Base-by-base conservation (phyloP, 2,113 vertebrate species). In the Sinocyclocheilus maitianheensis region DNA sequence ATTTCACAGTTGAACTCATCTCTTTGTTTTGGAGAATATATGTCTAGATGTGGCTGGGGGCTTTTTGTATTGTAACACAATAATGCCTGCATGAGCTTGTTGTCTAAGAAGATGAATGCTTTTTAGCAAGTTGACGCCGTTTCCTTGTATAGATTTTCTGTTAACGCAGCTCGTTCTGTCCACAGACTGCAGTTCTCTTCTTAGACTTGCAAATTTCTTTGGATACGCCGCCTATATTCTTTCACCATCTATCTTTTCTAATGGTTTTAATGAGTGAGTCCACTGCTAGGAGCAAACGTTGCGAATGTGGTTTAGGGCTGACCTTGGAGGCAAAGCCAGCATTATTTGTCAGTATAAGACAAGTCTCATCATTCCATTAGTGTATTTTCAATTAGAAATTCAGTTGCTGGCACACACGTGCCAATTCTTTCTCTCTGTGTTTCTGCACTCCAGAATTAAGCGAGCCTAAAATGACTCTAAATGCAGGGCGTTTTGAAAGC, bases 381-480 rank as follows among this genome's bases (percentile, higher is more conserved):
- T 65, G 20, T 37, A 81, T 26, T 55, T 86, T 84, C 51, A 63
- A 65, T 80, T 71, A 78, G 43, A 86, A 58, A 71, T 83, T 55
- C 75, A 58, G 26, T 83, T 63, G 55, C 60, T 87, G 55, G 77
- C 63, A 53, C 16, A 58, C 84, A 60, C 53, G 18, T 69, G 2
- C 53, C n/a, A 83, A 43, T 40, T 84, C 75, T 69, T 74, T 71
- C 43, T 69, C 20, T 46, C 20, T 62, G 48, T 84, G 72, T 84
- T 76, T 67, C 62, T 6, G 48, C 72, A 79, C 81, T 81, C 48
- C 69, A 24, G 37, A 51, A 88, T 88, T 74, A 83, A 89, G 80
- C 87, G 40, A 24, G n/a, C 87, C 34, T 82, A 83, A 86, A 90
- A 85, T 85, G 79, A 89, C 86, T 89, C 81, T 55, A 5, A 85